These are phyloP conservation scores for Episyrphus balteatus DNA, from an alignment of 1,140 invertebrate species.

Conservation along the genomic window DNA sequence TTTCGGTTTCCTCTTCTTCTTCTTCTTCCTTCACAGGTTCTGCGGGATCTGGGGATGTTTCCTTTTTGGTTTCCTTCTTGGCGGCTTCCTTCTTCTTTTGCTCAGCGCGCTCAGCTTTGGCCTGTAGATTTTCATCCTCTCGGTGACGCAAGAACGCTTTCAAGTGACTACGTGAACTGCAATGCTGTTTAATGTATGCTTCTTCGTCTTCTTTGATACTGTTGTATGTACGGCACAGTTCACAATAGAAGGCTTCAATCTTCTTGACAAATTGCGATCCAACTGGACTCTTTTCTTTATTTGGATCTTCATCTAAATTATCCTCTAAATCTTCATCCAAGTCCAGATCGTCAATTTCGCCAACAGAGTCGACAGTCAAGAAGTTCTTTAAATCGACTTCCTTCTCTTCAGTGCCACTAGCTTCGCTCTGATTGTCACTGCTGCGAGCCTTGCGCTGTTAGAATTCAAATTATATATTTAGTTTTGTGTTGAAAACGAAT, in stretches of 20 bases:
- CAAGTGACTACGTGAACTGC: constrained; percentile 54
- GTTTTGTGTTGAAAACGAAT: background rate
- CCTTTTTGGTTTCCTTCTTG: constrained; percentile 8
- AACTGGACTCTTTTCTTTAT: constrained; percentile 57
- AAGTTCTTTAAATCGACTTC: constrained; percentile 72
- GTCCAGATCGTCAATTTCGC: constrained; percentile 62
- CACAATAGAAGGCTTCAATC: constrained; percentile 59
- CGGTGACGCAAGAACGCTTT: constrained; percentile 61
- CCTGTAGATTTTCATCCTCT: constrained; percentile 55
- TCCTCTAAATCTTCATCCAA: constrained; percentile 23
- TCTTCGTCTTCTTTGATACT: constrained; percentile 50
- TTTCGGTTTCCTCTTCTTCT: constrained; percentile 12
- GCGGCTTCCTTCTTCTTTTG: constrained; percentile 31
- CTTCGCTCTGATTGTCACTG: constrained; percentile 38
- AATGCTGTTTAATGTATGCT: constrained; percentile 53
- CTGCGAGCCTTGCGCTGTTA: constrained; percentile 46
- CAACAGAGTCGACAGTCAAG: constrained; percentile 71
- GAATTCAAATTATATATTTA: background rate
- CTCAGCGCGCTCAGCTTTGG: constrained; percentile 55
- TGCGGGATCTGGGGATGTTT: constrained; percentile 12
- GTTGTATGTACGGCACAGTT: constrained; percentile 61
- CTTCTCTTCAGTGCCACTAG: constrained; percentile 56
- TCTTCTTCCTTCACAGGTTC: constrained; percentile 8
- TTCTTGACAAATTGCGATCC: constrained; percentile 66
- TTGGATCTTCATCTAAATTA: constrained; percentile 45